Evolutionary conservation across 37 sponge, comb jelly and placozoan species (phyloP).

Genomic region (Trichoplax adhaerens): DNA sequence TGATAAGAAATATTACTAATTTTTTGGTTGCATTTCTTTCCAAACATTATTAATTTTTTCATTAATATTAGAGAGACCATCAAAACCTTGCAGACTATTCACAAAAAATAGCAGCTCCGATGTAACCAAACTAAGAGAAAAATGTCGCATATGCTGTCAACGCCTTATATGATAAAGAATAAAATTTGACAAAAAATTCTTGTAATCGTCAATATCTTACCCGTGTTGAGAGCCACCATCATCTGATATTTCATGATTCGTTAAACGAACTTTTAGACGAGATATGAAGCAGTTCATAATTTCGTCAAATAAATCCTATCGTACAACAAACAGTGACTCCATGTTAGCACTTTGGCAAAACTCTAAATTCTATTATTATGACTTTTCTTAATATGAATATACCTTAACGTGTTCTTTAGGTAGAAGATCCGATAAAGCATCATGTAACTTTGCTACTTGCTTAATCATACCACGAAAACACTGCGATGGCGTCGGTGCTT

Average conservation of each 20-base stretch:
- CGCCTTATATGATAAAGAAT: background rate
- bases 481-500: conserved; percentile 58
- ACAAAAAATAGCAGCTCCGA: conserved; percentile 48
- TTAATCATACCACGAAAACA: conserved; percentile 48
- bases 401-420: conserved; percentile 29
- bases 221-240: conserved; percentile 76
- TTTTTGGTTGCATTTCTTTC: conserved; percentile 14
- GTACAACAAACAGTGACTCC: too few species aligned
- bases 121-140: conserved; percentile 40
- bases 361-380: too few species aligned
- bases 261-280: conserved; percentile 20
- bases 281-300: conserved; percentile 34
- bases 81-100: conserved; percentile 40
- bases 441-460: conserved; percentile 76
- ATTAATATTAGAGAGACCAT: conserved; percentile 42
- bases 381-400: too few species aligned
- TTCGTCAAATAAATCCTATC: conserved; percentile 33
- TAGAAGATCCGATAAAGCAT: conserved; percentile 62
- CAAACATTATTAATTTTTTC: conserved; percentile 63
- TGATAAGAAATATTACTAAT: too few species aligned
- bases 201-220: conserved; percentile 14
- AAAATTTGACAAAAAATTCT: background rate
- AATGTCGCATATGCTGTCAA: background rate
- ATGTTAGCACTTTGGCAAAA: too few species aligned
- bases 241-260: conserved; percentile 36